Evolutionary conservation across 2,888 invertebrate genomes (phyloP).

Genomic region (Diarsia dahlii): DNA sequence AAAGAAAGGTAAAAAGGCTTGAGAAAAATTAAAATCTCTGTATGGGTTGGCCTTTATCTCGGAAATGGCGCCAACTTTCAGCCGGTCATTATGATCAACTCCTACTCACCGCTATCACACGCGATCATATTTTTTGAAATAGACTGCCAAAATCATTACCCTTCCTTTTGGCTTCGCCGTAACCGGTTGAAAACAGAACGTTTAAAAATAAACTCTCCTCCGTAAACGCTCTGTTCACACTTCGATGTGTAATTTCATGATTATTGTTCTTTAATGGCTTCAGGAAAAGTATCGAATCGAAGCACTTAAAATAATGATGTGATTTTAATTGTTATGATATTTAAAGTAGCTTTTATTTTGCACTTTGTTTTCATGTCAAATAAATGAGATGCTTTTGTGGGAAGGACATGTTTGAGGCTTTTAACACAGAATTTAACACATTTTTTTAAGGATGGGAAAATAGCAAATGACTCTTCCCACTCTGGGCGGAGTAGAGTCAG

Average conservation of each 20-base stretch:
- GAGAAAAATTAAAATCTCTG: background rate
- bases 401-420: background rate
- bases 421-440: background rate
- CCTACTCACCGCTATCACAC: conserved; percentile 21
- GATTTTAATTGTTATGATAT: conserved; percentile 27
- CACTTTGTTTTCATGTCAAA: background rate
- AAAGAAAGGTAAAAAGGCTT: background rate
- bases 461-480: too few relatives aligned
- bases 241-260: conserved; percentile 41
- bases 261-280: conserved; percentile 43
- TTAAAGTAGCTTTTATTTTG: conserved; percentile 42
- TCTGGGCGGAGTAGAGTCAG: too few relatives aligned
- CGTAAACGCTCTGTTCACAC: conserved; percentile 36
- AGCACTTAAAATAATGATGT: conserved; percentile 37
- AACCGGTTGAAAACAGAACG: background rate
- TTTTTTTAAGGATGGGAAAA: too few relatives aligned
- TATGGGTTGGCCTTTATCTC: conserved; percentile 9
- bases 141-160: too few relatives aligned
- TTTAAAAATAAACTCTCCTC: conserved; percentile 36
- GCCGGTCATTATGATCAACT: conserved; percentile 22
- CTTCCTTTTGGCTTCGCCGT: too few relatives aligned
- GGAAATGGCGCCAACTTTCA: conserved; percentile 37
- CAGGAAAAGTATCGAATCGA: conserved; percentile 4
- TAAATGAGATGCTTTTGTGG: background rate
- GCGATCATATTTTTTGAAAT: conserved; percentile 32